Evolutionary conservation across 1,140 invertebrate genomes (phyloP).

Genomic region (Drosophila burlai): DNA sequence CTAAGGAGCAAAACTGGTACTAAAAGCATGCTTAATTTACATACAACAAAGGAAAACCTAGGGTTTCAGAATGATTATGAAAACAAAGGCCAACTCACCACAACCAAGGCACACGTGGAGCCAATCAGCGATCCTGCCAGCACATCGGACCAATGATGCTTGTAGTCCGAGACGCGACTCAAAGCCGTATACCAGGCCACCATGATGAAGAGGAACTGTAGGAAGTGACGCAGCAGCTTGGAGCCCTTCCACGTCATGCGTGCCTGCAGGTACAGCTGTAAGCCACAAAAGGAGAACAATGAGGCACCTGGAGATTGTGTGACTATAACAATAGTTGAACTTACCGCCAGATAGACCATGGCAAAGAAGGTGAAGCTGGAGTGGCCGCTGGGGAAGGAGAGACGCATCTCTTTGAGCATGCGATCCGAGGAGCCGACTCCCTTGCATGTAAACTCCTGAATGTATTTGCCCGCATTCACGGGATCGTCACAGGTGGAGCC

Average conservation of each 20-base stretch:
- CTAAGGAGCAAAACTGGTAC: neutral
- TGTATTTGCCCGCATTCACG: slow-evolving; percentile 88
- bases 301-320: slow-evolving; percentile 12
- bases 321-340: slow-evolving; percentile 82
- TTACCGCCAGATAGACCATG: slow-evolving; percentile 93
- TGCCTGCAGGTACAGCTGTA: slow-evolving; percentile 93
- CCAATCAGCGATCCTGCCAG: slow-evolving; percentile 87
- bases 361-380: slow-evolving; percentile 93
- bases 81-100: slow-evolving; percentile 86
- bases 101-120: slow-evolving; percentile 86
- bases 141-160: slow-evolving; percentile 95
- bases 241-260: slow-evolving; percentile 91
- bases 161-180: slow-evolving; percentile 96
- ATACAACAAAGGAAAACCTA: neutral
- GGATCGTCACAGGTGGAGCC: slow-evolving; percentile 86
- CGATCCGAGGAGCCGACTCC: slow-evolving; percentile 86
- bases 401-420: slow-evolving; percentile 90
- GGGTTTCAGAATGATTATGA: neutral
- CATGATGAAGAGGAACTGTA: slow-evolving; percentile 91
- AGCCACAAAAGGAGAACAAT: slow-evolving; percentile 7
- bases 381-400: slow-evolving; percentile 94
- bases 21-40: neutral
- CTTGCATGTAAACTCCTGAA: slow-evolving; percentile 88
- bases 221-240: slow-evolving; percentile 90
- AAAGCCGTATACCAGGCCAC: slow-evolving; percentile 93